A percentile compares a stretch with the other conserved stretches of the same genome.
Evolutionary conservation across 2,888 invertebrate species (phyloP).

Genomic region (Caenorhabditis sp.): DNA sequence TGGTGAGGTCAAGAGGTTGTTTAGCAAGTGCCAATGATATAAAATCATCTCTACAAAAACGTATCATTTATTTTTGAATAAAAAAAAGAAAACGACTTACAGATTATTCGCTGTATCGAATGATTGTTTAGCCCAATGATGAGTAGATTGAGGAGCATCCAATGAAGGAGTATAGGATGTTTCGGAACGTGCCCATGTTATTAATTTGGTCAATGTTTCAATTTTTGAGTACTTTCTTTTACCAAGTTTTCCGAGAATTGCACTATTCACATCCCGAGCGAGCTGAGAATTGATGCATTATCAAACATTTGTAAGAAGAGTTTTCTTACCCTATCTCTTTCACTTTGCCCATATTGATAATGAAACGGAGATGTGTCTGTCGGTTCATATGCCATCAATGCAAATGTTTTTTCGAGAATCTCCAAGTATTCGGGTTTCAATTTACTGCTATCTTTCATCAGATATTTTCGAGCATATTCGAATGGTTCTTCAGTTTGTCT

Average conservation of each 20-base stretch:
- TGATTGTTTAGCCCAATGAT: conserved; percentile 2
- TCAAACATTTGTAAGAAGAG: no score
- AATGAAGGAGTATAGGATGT: background rate
- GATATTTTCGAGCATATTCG: conserved; percentile 15
- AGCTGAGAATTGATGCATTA: conserved; percentile 3
- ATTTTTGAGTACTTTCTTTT: conserved; percentile 16
- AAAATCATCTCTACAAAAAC: background rate
- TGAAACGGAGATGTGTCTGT: conserved; percentile 12
- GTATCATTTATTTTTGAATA: background rate
- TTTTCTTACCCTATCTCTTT: conserved; percentile 15
- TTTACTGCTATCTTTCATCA: conserved; percentile 11
- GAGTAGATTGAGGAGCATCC: background rate
- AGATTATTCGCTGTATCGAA: conserved; percentile 11
- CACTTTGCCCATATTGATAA: conserved; percentile 10
- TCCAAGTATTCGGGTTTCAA: conserved; percentile 17
- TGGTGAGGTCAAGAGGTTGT: conserved; percentile 2
- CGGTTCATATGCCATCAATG: conserved; percentile 21
- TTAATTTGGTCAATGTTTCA: conserved; percentile 22
- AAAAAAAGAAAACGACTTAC: conserved; percentile 14
- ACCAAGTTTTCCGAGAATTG: conserved; percentile 10
- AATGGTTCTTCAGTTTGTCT: conserved; percentile 13
- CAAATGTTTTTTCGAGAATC: conserved; percentile 22
- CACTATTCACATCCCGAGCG: conserved; percentile 21
- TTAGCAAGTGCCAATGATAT: background rate
- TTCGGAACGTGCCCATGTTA: background rate